A percentile compares a stretch with the other conserved stretches of the same genome.
Conservation (phyloP, 2,888 invertebrate genomes). For the Pyrocoelia pectoralis region DNA sequence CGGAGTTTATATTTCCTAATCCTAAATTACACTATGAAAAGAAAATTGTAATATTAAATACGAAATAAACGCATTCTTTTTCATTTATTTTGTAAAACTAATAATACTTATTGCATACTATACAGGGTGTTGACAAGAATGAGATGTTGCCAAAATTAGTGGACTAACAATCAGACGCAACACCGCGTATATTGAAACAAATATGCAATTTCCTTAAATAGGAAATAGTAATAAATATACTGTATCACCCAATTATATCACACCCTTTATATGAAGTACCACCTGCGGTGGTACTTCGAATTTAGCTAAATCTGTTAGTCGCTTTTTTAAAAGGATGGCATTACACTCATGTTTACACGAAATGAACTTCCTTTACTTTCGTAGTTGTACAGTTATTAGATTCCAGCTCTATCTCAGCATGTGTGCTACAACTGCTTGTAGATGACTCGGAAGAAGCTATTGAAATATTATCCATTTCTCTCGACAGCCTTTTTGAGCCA, state of each 20-base stretch:
- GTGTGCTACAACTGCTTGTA: conserved; percentile 52
- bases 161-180: conserved; percentile 23
- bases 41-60: conserved; percentile 48
- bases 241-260: conserved; percentile 35
- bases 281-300: not conserved
- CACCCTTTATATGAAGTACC: not conserved
- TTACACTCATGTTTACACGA: not conserved
- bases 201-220: conserved; percentile 47
- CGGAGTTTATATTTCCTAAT: conserved; percentile 66
- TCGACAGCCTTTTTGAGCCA: conserved; percentile 60
- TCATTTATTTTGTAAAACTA: no score
- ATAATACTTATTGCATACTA: conserved; percentile 53
- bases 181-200: conserved; percentile 51
- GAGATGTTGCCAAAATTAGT: not conserved
- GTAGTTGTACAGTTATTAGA: conserved; percentile 2
- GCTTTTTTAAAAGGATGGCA: not conserved
- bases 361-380: conserved; percentile 6
- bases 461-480: conserved; percentile 62
- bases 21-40: conserved; percentile 48
- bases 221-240: conserved; percentile 28
- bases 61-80: conserved; percentile 17
- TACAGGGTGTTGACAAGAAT: conserved; percentile 51
- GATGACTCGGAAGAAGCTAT: conserved; percentile 50
- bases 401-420: conserved; percentile 44
- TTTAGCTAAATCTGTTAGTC: not conserved